These are phyloP conservation scores for Anastrepha ludens DNA, from an alignment of 1,140 invertebrate species.

Conservation along the genomic window DNA sequence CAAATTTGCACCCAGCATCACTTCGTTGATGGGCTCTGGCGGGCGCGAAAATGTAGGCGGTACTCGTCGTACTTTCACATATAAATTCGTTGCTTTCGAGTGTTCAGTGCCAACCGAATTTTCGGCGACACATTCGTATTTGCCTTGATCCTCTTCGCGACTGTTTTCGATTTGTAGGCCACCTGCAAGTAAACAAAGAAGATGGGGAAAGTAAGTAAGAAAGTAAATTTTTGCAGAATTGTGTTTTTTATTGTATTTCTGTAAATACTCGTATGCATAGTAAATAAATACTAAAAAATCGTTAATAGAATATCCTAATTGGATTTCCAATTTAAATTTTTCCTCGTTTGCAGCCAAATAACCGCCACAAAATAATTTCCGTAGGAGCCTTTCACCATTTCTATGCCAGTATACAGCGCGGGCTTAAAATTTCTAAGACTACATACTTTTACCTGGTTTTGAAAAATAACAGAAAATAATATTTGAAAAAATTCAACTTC, in stretches of 20 bases:
- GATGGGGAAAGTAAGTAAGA: background rate
- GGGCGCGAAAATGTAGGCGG: constrained; percentile 95
- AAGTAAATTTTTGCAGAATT: background rate
- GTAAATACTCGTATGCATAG: background rate
- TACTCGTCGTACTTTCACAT: constrained; percentile 96
- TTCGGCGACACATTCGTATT: constrained; percentile 95
- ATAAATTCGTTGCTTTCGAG: constrained; percentile 91
- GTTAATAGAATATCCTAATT: too few species aligned
- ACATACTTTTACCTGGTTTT: too few species aligned
- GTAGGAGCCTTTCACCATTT: too few species aligned
- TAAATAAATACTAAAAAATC: too few species aligned
- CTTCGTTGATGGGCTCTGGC: constrained; percentile 87
- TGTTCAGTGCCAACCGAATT: constrained; percentile 94
- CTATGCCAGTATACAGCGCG: too few species aligned
- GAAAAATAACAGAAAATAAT: too few species aligned
- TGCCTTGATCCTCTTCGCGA: constrained; percentile 92
- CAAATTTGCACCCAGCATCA: constrained; percentile 91
- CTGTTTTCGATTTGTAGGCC: constrained; percentile 93
- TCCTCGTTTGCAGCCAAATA: too few species aligned
- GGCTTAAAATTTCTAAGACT: too few species aligned
- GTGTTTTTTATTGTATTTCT: background rate
- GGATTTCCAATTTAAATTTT: too few species aligned
- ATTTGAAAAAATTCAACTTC: too few species aligned
- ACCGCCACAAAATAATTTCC: too few species aligned
- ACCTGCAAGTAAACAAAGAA: constrained; percentile 78